Percentiles rank a stretch among this genome's conserved stretches.
Evolutionary conservation across 2,113 vertebrate genomes (phyloP).

Genomic region (Lycaon pictus): DNA sequence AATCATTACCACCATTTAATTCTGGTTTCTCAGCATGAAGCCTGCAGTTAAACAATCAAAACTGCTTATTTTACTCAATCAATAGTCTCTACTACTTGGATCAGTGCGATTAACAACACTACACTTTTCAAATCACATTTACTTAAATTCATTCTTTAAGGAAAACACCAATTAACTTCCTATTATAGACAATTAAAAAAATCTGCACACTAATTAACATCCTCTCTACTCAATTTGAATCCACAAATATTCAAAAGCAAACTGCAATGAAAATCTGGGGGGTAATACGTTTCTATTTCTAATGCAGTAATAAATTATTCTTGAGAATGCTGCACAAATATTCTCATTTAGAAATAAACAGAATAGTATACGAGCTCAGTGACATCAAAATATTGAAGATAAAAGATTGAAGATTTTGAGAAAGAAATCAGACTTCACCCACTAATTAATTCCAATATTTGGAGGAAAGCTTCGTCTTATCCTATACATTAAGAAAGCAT

Average conservation of each 20-base stretch:
- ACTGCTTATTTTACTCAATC: conserved; percentile 70
- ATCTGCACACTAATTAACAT: conserved; percentile 87
- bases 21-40: conserved; percentile 52
- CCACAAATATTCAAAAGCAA: conserved; percentile 84
- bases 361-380: conserved; percentile 34
- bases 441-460: conserved; percentile 66
- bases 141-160: conserved; percentile 88
- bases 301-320: conserved; percentile 78
- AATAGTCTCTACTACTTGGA: conserved; percentile 65
- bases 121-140: conserved; percentile 83
- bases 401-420: conserved; percentile 65
- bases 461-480: conserved; percentile 18
- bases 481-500: conserved; percentile 58
- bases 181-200: conserved; percentile 88
- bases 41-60: conserved; percentile 73
- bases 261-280: conserved; percentile 73
- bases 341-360: conserved; percentile 72
- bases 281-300: conserved; percentile 76
- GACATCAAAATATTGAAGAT: conserved; percentile 56
- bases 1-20: conserved; percentile 62
- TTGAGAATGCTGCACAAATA: conserved; percentile 8
- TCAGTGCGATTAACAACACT: conserved; percentile 67
- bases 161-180: conserved; percentile 88
- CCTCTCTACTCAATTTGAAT: conserved; percentile 82
- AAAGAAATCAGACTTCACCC: conserved; percentile 69